Conservation (phyloP, 2,797 vertebrate genomes). For the Rallus crepitans region DNA sequence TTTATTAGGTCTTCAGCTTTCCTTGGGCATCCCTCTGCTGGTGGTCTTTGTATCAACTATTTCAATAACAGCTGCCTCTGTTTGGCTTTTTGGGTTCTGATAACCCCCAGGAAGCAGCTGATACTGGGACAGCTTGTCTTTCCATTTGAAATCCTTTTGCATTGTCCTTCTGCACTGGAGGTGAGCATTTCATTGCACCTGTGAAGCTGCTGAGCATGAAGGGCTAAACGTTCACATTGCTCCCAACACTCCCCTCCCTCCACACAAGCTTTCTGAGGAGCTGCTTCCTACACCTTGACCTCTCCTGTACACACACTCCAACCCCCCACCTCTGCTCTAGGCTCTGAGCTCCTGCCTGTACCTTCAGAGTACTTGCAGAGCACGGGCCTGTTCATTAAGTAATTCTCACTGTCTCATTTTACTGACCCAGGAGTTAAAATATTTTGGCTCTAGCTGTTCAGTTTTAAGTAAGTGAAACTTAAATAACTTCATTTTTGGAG, state of each 20-base stretch:
- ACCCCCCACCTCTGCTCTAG: background rate
- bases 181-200: background rate
- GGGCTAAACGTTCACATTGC: accelerated
- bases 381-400: background rate
- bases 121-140: background rate
- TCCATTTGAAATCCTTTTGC: background rate
- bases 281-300: accelerated
- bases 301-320: background rate
- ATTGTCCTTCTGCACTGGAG: background rate
- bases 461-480: background rate
- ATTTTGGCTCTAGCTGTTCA: background rate
- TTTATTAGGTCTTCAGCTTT: background rate
- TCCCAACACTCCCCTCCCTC: background rate
- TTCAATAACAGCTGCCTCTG: background rate
- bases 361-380: background rate
- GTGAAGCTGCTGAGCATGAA: background rate
- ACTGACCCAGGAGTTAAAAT: background rate
- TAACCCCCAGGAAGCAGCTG: background rate
- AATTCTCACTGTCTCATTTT: background rate
- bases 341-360: background rate
- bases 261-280: accelerated
- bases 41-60: background rate
- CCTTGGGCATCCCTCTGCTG: background rate
- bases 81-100: background rate
- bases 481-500: background rate